These are phyloP conservation scores for Zophobas atratus DNA, from an alignment of 1,140 invertebrate genomes.

Conservation along the genomic window DNA sequence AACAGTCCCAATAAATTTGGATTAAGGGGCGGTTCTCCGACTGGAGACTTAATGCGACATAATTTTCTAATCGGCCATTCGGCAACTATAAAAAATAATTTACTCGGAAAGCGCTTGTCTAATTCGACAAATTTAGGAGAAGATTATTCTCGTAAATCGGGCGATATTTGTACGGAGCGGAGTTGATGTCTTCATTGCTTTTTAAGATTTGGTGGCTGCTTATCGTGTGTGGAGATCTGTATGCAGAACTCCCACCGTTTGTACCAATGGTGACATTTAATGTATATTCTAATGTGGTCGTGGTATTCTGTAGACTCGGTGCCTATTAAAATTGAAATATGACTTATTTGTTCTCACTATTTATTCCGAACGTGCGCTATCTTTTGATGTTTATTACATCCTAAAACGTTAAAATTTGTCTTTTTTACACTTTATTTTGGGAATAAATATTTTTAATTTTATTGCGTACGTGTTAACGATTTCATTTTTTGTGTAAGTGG, in stretches of 20 bases:
- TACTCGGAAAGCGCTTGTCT: not conserved
- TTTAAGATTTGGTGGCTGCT: too few species aligned
- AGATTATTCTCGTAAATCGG: too few species aligned
- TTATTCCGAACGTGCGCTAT: constrained; percentile 9
- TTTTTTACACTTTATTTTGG: constrained; percentile 29
- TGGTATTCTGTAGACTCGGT: not conserved
- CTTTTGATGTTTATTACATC: constrained; percentile 17
- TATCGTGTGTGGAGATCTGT: too few species aligned
- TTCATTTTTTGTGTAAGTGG: constrained; percentile 1
- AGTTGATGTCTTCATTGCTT: not conserved
- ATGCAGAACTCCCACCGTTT: too few species aligned
- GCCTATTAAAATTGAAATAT: constrained; percentile 11
- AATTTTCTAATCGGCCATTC: constrained; percentile 46
- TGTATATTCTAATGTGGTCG: not conserved
- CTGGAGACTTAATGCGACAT: constrained; percentile 40
- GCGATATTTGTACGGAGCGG: too few species aligned
- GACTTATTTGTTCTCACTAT: constrained; percentile 17
- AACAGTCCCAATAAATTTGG: constrained; percentile 42
- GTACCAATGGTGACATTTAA: too few species aligned
- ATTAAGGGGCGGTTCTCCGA: constrained; percentile 25
- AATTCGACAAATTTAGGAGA: too few species aligned
- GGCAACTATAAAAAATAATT: constrained; percentile 4
- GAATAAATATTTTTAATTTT: constrained; percentile 22
- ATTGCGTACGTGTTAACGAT: constrained; percentile 1
- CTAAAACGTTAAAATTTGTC: constrained; percentile 26